Evolutionary conservation across 1,140 invertebrate species (phyloP).

Genomic region (Oscheius sp.): DNA sequence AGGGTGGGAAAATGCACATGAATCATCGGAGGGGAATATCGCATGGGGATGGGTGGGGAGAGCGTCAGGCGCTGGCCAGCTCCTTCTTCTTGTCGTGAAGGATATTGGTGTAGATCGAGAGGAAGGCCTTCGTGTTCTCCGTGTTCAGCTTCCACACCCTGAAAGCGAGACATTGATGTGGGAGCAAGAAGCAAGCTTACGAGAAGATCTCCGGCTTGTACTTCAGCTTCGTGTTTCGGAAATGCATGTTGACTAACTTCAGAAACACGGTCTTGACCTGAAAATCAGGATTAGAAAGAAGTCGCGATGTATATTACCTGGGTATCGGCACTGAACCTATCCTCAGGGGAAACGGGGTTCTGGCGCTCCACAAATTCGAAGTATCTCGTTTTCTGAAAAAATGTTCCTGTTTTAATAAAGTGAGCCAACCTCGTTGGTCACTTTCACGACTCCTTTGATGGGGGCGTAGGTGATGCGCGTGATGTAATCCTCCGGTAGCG

Average conservation of each 20-base stretch:
- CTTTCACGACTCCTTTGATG: not conserved
- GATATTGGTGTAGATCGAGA: not conserved
- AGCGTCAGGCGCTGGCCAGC: too few species aligned
- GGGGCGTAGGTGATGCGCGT: not conserved
- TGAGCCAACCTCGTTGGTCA: not conserved
- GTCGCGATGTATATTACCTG: not conserved
- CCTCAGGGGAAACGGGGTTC: too few species aligned
- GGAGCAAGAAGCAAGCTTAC: not conserved
- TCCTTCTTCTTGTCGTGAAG: not conserved
- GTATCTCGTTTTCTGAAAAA: not conserved
- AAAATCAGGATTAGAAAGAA: too few species aligned
- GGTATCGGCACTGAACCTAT: not conserved
- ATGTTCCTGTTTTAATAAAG: not conserved
- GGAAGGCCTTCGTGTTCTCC: not conserved
- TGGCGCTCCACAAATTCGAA: not conserved
- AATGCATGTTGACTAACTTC: not conserved
- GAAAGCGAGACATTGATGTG: not conserved
- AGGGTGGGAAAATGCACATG: too few species aligned
- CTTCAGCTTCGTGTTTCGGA: not conserved
- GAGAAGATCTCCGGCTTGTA: not conserved
- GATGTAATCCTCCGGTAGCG: not conserved
- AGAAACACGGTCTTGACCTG: not conserved
- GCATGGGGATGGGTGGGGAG: too few species aligned
- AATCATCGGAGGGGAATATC: too few species aligned
- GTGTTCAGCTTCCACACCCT: not conserved